These are phyloP conservation scores for Archips crataeganus DNA, from an alignment of 2,888 invertebrate genomes.

Conservation along the genomic window DNA sequence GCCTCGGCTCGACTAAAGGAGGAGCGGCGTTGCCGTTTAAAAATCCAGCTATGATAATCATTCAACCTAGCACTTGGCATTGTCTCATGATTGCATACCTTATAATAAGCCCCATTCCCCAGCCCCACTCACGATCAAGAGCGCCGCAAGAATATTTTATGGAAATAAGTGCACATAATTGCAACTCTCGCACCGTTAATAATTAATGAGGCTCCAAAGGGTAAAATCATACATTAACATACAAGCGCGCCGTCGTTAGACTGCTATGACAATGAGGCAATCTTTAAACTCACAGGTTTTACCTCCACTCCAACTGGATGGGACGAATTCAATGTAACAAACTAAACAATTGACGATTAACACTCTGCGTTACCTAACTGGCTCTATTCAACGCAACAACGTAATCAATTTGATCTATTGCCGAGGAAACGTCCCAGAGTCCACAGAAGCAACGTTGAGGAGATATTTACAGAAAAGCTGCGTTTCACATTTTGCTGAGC, in stretches of 20 bases:
- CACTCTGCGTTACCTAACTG: slow-evolving; percentile 52
- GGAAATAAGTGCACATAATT: slow-evolving; percentile 27
- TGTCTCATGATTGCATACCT: slow-evolving; percentile 41
- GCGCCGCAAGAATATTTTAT: slow-evolving; percentile 23
- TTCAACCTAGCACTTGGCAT: slow-evolving; percentile 28
- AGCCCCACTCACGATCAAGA: slow-evolving; percentile 21
- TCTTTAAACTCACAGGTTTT: slow-evolving; percentile 29
- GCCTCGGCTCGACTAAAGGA: slow-evolving; percentile 50
- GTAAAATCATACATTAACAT: slow-evolving; percentile 32
- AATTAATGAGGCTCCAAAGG: slow-evolving; percentile 30
- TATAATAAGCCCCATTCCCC: slow-evolving; percentile 18
- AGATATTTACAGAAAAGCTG: slow-evolving; percentile 23
- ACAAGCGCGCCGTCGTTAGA: slow-evolving; percentile 15
- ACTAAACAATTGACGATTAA: slow-evolving; percentile 66
- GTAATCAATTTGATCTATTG: slow-evolving; percentile 58
- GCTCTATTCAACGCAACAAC: slow-evolving; percentile 48
- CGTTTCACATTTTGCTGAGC: slow-evolving; percentile 31
- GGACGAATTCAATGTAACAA: slow-evolving; percentile 45
- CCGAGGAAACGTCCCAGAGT: slow-evolving; percentile 45
- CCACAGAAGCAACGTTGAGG: slow-evolving; percentile 13
- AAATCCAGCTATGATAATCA: slow-evolving; percentile 45
- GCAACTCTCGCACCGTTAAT: slow-evolving; percentile 16
- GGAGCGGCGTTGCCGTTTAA: slow-evolving; percentile 26
- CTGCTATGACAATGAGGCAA: slow-evolving; percentile 25
- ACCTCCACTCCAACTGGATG: slow-evolving; percentile 1